phyloP scores from a whole-genome alignment of 1,140 invertebrate species.

The Muscidifurax raptorellus region DNA sequence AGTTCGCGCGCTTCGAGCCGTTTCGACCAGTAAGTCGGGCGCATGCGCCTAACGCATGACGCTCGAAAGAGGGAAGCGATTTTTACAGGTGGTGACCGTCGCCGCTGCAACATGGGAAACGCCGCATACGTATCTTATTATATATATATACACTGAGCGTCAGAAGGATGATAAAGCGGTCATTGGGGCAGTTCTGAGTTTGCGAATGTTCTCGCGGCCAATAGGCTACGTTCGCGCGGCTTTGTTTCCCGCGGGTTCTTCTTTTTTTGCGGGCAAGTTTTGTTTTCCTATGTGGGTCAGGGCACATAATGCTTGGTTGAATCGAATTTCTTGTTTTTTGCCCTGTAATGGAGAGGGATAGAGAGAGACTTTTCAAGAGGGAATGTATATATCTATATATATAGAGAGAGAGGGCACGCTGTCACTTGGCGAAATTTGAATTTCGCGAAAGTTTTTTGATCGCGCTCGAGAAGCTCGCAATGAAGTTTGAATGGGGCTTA shows the following conservation, averaged over 20 bases:
- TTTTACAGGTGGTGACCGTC: conserved; percentile 5
- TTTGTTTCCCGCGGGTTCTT: neutral
- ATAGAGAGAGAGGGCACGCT: neutral
- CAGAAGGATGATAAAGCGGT: neutral
- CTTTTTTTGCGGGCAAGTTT: neutral
- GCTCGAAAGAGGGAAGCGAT: neutral
- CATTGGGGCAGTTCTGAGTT: neutral
- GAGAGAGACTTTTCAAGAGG: neutral
- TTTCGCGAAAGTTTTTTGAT: neutral
- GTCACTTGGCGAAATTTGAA: neutral
- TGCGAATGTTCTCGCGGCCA: conserved; percentile 9
- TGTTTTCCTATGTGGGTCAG: neutral
- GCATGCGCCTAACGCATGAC: neutral
- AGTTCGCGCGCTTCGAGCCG: conserved; percentile 50
- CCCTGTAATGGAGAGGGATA: neutral
- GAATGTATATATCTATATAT: no score
- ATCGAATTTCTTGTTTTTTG: neutral
- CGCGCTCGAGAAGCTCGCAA: neutral
- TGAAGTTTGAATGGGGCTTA: neutral
- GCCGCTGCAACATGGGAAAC: neutral
- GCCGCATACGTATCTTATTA: no score
- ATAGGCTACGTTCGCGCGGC: neutral
- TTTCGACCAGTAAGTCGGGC: conserved; percentile 10
- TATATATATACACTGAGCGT: neutral
- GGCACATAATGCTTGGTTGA: neutral